Conservation (phyloP, 2,797 vertebrate species). For the Echeneis naucrates region DNA sequence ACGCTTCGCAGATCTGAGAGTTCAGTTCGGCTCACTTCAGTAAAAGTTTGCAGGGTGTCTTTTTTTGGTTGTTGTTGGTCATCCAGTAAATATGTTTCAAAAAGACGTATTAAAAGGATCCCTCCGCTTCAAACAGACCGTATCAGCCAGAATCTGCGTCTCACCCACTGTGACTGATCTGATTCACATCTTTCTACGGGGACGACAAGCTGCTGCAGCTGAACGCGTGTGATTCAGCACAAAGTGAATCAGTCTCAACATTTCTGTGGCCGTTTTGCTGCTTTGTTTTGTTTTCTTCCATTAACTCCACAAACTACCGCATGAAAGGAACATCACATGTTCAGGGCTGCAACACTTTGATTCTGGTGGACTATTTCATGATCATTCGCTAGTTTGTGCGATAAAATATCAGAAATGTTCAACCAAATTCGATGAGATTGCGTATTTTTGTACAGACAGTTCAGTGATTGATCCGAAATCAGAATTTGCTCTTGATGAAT, state of each 20-base stretch:
- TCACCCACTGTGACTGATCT: conserved; percentile 4
- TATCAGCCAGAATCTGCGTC: not conserved
- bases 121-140: not conserved
- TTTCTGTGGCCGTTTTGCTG: not conserved
- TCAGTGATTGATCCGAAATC: not conserved
- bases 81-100: not conserved
- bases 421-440: no score
- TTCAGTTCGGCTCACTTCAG: not conserved
- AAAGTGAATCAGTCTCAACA: not conserved
- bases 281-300: not conserved
- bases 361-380: not conserved
- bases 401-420: not conserved
- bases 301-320: not conserved
- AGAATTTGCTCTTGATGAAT: not conserved
- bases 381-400: not conserved
- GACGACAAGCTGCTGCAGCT: not conserved
- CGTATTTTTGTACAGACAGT: no score
- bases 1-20: no score
- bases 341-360: not conserved
- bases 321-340: not conserved
- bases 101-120: not conserved
- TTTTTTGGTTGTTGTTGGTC: not conserved
- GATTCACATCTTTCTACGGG: conserved; percentile 3
- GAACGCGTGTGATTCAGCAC: not conserved
- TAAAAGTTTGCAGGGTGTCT: not conserved